phyloP scores from a whole-genome alignment of 2,797 vertebrate genomes.

The Neoniphon sammara region DNA sequence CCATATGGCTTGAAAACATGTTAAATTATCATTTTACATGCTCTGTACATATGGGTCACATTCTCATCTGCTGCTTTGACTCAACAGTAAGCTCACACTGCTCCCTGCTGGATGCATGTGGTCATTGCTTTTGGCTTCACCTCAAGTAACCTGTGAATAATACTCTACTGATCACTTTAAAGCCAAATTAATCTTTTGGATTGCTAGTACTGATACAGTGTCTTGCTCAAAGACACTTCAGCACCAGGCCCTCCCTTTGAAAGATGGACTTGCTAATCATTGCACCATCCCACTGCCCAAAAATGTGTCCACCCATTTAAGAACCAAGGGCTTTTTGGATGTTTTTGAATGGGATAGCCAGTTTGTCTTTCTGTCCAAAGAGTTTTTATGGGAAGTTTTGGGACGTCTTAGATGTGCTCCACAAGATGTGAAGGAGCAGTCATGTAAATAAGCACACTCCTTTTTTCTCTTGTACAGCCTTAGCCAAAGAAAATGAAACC shows the following conservation, averaged over 20 bases:
- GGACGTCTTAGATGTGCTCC: background rate
- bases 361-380: background rate
- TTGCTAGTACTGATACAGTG: background rate
- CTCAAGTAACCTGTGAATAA: background rate
- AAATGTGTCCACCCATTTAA: background rate
- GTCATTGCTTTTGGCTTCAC: background rate
- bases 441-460: background rate
- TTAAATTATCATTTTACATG: background rate
- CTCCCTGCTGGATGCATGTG: conserved; percentile 37
- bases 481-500: conserved; percentile 30
- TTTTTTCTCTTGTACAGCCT: conserved; percentile 50
- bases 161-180: too few relatives aligned
- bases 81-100: conserved; percentile 16
- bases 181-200: too few relatives aligned
- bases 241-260: background rate
- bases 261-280: background rate
- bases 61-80: background rate
- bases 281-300: background rate
- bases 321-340: background rate
- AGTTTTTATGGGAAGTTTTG: background rate
- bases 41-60: background rate
- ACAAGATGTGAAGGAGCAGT: background rate
- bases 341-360: background rate
- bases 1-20: too few relatives aligned
- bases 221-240: background rate